phyloP scores from a whole-genome alignment of 1,140 invertebrate genomes.

The roundworm (Caenorhabditis elegans) region WBcel235 BX284604.4:11046001-11046500 shows the following conservation, averaged over 20 bases:
- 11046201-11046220: slow-evolving; percentile 13
- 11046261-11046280: background rate
- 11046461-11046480: background rate
- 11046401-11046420: background rate
- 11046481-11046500: slow-evolving; percentile 16
- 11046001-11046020: slow-evolving; percentile 43
- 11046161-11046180: background rate
- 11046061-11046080: slow-evolving; percentile 8
- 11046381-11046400: background rate
- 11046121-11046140: background rate
- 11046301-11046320: background rate
- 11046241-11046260: background rate
- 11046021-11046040: background rate
- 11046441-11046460: too few species aligned
- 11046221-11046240: slow-evolving; percentile 32
- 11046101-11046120: too few species aligned
- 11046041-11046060: background rate
- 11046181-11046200: slow-evolving; percentile 26
- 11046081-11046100: background rate
- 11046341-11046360: background rate
- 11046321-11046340: background rate
- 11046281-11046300: background rate
- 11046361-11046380: too few species aligned
- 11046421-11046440: background rate
- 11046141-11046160: background rate